phyloP scores from a whole-genome alignment of 2,113 vertebrate species.

The Asarcornis scutulata region DNA sequence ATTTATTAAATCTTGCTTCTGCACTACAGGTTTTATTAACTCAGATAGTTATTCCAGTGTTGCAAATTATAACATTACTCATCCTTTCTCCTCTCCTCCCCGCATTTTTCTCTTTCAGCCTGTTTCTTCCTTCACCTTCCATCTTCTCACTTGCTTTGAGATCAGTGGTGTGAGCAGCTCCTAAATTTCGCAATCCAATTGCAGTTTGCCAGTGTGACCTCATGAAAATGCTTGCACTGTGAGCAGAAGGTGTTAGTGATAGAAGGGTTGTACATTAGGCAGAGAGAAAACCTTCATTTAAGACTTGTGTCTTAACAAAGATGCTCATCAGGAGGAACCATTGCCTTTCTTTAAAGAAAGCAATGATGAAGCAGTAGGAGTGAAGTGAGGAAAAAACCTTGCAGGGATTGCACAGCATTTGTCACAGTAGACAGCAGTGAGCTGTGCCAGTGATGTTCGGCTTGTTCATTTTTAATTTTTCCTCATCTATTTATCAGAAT shows the following conservation, averaged over 20 bases:
- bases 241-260: not conserved
- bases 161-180: not conserved
- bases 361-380: not conserved
- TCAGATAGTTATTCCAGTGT: not conserved
- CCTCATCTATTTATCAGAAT: not conserved
- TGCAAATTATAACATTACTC: conserved; percentile 1
- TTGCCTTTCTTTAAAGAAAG: not conserved
- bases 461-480: conserved; percentile 14
- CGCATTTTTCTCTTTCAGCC: not conserved
- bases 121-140: not conserved
- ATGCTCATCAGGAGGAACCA: not conserved
- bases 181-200: not conserved
- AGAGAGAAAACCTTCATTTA: not conserved
- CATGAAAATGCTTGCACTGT: not conserved
- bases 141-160: not conserved
- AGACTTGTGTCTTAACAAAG: not conserved
- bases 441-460: not conserved
- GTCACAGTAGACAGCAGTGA: not conserved
- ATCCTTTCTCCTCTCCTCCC: not conserved
- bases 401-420: not conserved
- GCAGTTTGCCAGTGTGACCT: not conserved
- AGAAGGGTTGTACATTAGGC: not conserved
- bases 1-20: not conserved
- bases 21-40: not conserved
- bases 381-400: not conserved